phyloP scores from a whole-genome alignment of 2,797 vertebrate species.

The Gobio occitaniae region DNA sequence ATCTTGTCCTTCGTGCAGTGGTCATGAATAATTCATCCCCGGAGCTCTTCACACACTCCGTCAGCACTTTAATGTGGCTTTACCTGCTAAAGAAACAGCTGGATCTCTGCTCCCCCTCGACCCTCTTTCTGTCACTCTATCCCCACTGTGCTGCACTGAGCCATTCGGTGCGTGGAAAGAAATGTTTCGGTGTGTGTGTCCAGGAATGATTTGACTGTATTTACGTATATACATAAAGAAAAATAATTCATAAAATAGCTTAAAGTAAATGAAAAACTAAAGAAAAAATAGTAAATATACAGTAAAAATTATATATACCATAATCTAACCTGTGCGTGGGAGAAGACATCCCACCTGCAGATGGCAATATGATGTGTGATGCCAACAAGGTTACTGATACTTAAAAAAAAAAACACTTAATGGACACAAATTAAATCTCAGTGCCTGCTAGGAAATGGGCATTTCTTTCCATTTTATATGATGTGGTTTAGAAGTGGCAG shows the following conservation, averaged over 20 bases:
- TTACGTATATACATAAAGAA: background rate
- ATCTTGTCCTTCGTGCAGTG: conserved; percentile 23
- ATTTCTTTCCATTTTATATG: background rate
- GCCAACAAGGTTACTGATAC: background rate
- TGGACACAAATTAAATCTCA: background rate
- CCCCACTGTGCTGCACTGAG: background rate
- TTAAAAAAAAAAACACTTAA: background rate
- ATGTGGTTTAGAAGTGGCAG: background rate
- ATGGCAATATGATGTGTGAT: background rate
- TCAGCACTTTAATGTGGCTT: conserved; percentile 48
- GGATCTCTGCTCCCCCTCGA: conserved; percentile 10
- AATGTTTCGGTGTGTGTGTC: background rate
- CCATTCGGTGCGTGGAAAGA: background rate
- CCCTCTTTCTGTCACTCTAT: conserved; percentile 24
- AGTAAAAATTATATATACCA: background rate
- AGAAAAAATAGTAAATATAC: background rate
- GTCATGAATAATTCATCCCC: conserved; percentile 50
- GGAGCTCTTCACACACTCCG: conserved; percentile 37
- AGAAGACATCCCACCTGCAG: background rate
- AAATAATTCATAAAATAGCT: background rate
- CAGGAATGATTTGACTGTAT: conserved; percentile 58
- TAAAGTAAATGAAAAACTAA: background rate
- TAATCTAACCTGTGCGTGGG: background rate
- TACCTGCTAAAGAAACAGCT: conserved; percentile 52
- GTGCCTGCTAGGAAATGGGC: background rate